phyloP scores from a whole-genome alignment of 2,797 vertebrate genomes.

The Varecia variegata region DNA sequence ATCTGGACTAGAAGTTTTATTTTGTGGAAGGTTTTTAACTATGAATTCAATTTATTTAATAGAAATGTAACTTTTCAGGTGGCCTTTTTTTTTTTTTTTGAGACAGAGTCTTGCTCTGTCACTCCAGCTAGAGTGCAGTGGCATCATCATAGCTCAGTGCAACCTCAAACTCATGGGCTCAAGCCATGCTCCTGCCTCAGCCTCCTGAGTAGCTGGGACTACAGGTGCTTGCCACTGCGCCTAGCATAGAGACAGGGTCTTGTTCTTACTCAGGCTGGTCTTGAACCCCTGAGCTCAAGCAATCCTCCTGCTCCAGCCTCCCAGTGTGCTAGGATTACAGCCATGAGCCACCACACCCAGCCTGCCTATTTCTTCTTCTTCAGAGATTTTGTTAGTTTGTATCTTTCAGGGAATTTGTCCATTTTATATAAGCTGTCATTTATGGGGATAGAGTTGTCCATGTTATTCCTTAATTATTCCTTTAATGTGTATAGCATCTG shows the following conservation, averaged over 20 bases:
- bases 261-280: not conserved
- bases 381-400: not conserved
- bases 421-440: not conserved
- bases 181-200: not conserved
- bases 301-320: not conserved
- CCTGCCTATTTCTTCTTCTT: not conserved
- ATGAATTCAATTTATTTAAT: not conserved
- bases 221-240: not conserved
- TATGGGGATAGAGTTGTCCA: not conserved
- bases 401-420: not conserved
- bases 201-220: not conserved
- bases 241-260: not conserved
- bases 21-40: not conserved
- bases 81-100: not conserved
- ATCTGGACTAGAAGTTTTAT: not conserved
- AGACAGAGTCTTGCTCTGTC: not conserved
- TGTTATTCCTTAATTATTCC: not conserved
- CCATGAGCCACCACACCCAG: too few relatives aligned
- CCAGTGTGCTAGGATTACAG: not conserved
- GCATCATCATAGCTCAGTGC: not conserved
- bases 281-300: not conserved
- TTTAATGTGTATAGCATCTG: not conserved
- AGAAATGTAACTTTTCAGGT: not conserved
- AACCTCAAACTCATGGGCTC: not conserved
- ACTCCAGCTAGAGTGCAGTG: not conserved